Evolutionary conservation across 2,888 invertebrate species (phyloP), one percentile per base, ranked within the genome.

Genomic region (Scelioninae gen. 1): DNA sequence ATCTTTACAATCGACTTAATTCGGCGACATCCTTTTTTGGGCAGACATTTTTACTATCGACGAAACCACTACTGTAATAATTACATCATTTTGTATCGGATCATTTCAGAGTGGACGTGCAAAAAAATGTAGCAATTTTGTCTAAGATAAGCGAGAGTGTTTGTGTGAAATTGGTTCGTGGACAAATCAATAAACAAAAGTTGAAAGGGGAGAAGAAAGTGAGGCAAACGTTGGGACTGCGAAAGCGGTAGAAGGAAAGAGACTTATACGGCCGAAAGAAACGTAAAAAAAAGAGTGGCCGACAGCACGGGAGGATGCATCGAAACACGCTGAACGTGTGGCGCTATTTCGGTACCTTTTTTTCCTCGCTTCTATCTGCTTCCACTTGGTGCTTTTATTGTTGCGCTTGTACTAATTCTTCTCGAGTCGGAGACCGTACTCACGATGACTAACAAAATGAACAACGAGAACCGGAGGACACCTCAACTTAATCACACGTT

Each of bases 271-370:
- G 81, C 56, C 74, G 49, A 83, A 82, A 81, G 76, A 85, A 53
- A 66, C 77, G 82, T 69, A 76, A 79, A 83, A 88, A 88, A 89
- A 86, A 87, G 87, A 23, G 23, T 86, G 88, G 87, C 88, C 88
- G 90, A 91, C 89, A 90, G 89, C 90, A 89, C 88, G 87, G 89
- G 90, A 90, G 91, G 91, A 91, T 90, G 90, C 88, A 89, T 89
- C 88, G 89, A 91, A 91, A 91, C 91, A 91, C 90, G 91, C 88
- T 90, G 90, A 89, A 91, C 91, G 91, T 91, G 91, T 91, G 91
- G 91, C 91, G 91, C 91, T 90, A 91, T 89, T 89, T 90, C 90
- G 87, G 88, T 89, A 90, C 88, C 87, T 89, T 89, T 88, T 88
- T 71, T 89, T 87, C 86, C 85, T 87, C 86, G 84, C 88, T 83